Evolutionary conservation across 1,140 invertebrate genomes (phyloP).

Genomic region (Drosophila parvula): DNA sequence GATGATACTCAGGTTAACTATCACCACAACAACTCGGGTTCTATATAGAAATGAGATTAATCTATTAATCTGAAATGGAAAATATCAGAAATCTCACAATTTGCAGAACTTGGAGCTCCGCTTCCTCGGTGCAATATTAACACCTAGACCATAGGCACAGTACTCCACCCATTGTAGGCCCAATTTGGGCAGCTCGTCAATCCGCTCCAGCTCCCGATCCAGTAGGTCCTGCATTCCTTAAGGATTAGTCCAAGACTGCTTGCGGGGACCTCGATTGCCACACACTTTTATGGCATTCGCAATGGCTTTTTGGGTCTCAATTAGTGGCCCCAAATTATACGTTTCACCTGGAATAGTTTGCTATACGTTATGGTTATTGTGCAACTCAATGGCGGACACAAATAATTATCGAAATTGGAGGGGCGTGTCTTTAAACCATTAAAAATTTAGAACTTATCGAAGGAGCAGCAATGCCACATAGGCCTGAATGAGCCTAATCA

Average conservation of each 20-base stretch:
- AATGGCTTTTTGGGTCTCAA: constrained; percentile 41
- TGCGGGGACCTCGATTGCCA: neutral
- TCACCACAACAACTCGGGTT: constrained; percentile 25
- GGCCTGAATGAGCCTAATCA: neutral
- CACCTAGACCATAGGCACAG: constrained; percentile 56
- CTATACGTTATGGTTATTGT: constrained; percentile 54
- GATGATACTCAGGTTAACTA: constrained; percentile 58
- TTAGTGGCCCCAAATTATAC: constrained; percentile 66
- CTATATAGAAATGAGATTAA: constrained; percentile 6
- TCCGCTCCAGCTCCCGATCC: constrained; percentile 54
- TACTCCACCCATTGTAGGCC: constrained; percentile 66
- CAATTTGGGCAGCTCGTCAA: constrained; percentile 57
- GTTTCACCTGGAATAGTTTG: constrained; percentile 57
- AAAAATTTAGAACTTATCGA: constrained; percentile 57
- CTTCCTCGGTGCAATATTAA: constrained; percentile 65
- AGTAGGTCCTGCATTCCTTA: constrained; percentile 55
- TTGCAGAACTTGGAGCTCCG: constrained; percentile 55
- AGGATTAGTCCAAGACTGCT: constrained; percentile 36
- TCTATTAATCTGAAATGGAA: neutral
- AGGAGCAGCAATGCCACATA: constrained; percentile 8
- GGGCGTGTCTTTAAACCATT: constrained; percentile 54
- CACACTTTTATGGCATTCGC: constrained; percentile 55
- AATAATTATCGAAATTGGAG: constrained; percentile 55
- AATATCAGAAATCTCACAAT: constrained; percentile 35
- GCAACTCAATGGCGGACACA: constrained; percentile 44